Conservation (phyloP, 2,113 vertebrate species). For the Ploceus nigricollis region DNA sequence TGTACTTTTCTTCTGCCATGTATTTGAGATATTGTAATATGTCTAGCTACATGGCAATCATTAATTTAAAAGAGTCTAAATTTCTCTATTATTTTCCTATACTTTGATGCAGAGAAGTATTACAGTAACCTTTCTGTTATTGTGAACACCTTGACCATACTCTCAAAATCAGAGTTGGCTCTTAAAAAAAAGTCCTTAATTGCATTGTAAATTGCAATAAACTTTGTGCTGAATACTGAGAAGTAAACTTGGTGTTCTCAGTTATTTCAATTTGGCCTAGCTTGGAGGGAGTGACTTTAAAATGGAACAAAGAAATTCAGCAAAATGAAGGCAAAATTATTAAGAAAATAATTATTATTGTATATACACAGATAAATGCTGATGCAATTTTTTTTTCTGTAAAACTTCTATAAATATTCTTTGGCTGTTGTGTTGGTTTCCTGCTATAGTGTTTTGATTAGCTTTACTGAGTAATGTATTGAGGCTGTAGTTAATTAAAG, state of each 20-base stretch:
- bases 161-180: not conserved
- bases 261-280: not conserved
- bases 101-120: not conserved
- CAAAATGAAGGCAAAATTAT: not conserved
- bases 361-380: not conserved
- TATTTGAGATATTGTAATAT: not conserved
- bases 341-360: not conserved
- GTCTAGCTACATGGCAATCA: not conserved
- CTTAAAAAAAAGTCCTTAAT: not conserved
- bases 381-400: not conserved
- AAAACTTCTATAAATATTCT: not conserved
- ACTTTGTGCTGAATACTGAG: not conserved
- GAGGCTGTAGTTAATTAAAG: not conserved
- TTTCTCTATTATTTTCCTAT: not conserved
- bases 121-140: not conserved
- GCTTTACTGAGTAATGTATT: not conserved
- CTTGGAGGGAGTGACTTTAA: not conserved
- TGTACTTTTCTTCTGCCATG: not conserved
- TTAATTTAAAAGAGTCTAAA: not conserved
- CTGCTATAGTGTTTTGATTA: not conserved
- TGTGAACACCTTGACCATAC: not conserved
- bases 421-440: not conserved
- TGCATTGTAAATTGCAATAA: not conserved
- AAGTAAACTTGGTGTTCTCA: not conserved
- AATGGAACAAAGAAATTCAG: not conserved